Base-by-base conservation (phyloP, 1,140 invertebrate genomes). In the Zaprionus africanus region DNA sequence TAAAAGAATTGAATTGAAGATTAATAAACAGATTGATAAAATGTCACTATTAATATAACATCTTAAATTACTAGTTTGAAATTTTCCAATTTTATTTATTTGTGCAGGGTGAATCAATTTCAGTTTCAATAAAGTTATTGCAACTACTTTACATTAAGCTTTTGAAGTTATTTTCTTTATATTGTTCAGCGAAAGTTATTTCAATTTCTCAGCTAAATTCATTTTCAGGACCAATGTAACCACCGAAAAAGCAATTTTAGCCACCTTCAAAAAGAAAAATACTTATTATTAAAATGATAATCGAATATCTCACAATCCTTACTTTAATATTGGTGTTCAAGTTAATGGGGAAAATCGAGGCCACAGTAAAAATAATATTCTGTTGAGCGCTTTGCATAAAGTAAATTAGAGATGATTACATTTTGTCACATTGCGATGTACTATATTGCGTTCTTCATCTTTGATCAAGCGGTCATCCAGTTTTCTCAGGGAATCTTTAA, bases 341-440 rank as follows among this genome's bases (percentile, higher is more conserved):
- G 12, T 54, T 67, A 0, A 87, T 87, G 13, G 71, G 65, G n/a
- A 86, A 86, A 12, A 86, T 56, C 4, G 57, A 56, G 2, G 82
- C 83, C 4, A 79, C 82, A 5, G 51, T 79, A 7, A 82, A 86
- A 2, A 11, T 17, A 28, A 86, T 76, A 0, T 77, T 46, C 7
- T 65, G 26, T 22, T 86, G 82, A 0, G 56, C 49, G 26, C 64
- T 77, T 0, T 76, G 68, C 17, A 86, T n/a, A n/a, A 86, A 86
- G 26, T 71, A 69, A 0, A 67, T n/a, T 6, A 86, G 4, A 0
- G 72, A 24, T 0, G 54, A 36, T 5, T 86, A 56, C 82, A 79
- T 1, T 58, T 28, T 7, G 24, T 56, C 1, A 54, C 83, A 12
- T 26, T 38, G 5, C 28, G 65, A 43, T 87, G 83, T 0, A 86